Conservation (phyloP, 92 coral and sea anemone genomes). For the Palythoa grandis region DNA sequence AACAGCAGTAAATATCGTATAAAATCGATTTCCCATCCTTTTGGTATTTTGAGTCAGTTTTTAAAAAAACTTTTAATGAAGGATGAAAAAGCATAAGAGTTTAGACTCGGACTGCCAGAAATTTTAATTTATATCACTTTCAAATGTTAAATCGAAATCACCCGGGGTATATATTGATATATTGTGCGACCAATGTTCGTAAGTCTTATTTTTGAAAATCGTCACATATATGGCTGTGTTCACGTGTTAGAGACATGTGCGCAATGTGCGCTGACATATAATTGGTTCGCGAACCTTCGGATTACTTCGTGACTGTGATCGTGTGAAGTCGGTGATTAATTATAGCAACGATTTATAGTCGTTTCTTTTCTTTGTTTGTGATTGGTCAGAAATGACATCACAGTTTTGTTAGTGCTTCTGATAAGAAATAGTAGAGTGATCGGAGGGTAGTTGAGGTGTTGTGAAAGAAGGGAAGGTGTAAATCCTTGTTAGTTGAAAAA, state of each 20-base stretch:
- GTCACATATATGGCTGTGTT: background rate
- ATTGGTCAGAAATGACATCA: conserved; percentile 98
- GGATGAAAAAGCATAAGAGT: background rate
- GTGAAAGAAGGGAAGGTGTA: background rate
- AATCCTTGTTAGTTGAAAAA: background rate
- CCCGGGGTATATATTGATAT: background rate
- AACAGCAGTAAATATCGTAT: no score
- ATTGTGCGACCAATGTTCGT: background rate
- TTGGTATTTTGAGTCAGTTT: background rate
- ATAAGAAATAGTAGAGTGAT: conserved; percentile 19
- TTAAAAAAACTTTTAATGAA: background rate
- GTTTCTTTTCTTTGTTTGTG: conserved; percentile 50
- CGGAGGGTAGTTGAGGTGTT: background rate
- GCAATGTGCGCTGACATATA: background rate
- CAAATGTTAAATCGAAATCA: background rate
- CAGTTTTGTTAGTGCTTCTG: conserved; percentile 51
- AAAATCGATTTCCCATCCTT: no score
- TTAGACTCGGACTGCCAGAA: background rate
- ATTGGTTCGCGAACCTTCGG: conserved; percentile 28
- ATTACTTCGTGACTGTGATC: conserved; percentile 14
- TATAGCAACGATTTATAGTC: conserved; percentile 28
- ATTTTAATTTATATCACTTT: background rate
- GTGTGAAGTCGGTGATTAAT: conserved; percentile 43
- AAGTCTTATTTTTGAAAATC: conserved; percentile 26
- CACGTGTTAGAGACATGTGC: background rate